A percentile compares a stretch with the other conserved stretches of the same genome.
These are phyloP conservation scores for Protobothrops flavoviridis DNA, from an alignment of 2,113 vertebrate species.

Conservation along the genomic window DNA sequence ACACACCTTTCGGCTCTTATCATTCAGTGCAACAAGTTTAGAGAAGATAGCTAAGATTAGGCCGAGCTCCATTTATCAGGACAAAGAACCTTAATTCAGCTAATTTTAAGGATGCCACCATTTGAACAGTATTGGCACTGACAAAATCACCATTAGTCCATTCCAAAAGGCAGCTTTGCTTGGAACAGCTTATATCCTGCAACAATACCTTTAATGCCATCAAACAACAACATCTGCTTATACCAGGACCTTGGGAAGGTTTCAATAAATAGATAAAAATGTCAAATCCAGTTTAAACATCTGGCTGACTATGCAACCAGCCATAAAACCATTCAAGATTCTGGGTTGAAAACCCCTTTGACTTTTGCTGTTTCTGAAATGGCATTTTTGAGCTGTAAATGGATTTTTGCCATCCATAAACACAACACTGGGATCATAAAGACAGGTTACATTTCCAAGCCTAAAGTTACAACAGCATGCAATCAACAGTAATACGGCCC, in stretches of 20 bases:
- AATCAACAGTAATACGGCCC: neutral
- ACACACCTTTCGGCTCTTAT: neutral
- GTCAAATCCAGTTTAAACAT: neutral
- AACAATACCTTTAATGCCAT: neutral
- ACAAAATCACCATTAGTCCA: neutral
- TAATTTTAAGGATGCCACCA: neutral
- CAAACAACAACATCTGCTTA: neutral
- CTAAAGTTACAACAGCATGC: neutral
- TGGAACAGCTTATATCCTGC: neutral
- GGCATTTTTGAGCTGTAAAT: neutral
- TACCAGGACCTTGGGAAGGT: neutral
- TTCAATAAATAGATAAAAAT: neutral
- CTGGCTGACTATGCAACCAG: neutral
- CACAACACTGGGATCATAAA: neutral
- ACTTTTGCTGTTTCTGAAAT: neutral
- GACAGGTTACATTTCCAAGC: neutral
- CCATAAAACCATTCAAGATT: neutral
- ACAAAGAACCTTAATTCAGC: neutral
- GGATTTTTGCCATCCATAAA: neutral
- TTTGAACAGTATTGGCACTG: neutral
- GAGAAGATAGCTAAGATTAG: neutral
- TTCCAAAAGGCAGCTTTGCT: neutral
- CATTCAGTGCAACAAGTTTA: slow-evolving; percentile 27
- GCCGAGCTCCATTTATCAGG: neutral
- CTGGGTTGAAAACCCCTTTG: neutral